Conservation (phyloP, 2,888 invertebrate genomes). For the Corbicula japonica region DNA sequence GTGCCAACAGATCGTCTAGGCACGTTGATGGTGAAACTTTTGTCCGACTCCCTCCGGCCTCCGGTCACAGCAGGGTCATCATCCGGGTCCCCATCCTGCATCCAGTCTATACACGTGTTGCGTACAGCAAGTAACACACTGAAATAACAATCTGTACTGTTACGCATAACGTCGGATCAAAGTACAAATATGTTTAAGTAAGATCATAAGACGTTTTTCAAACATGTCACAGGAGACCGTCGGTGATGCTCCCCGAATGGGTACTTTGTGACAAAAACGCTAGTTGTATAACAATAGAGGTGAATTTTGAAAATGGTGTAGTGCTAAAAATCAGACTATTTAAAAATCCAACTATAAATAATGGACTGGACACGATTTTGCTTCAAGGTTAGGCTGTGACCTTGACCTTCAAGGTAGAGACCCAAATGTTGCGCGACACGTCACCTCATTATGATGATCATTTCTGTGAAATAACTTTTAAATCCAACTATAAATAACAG, state of each 20-base stretch:
- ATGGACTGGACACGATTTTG: no score
- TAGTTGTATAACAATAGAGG: no score
- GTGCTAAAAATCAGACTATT: no score
- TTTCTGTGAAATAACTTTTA: no score
- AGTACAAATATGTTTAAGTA: not conserved
- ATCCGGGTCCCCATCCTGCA: constrained; percentile 95
- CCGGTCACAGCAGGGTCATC: constrained; percentile 95
- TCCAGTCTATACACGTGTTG: constrained; percentile 99
- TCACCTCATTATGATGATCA: no score
- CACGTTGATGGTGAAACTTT: constrained; percentile 94
- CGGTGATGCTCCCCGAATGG: not conserved
- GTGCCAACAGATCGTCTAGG: constrained; percentile 96
- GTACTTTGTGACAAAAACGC: no score
- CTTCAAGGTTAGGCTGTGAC: no score
- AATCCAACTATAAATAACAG: no score
- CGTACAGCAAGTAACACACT: constrained; percentile 98
- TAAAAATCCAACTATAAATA: no score
- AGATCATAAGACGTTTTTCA: not conserved
- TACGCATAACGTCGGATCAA: not conserved
- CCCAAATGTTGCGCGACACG: no score
- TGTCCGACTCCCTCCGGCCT: constrained; percentile 96
- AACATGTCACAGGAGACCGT: not conserved
- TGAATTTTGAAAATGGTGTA: no score
- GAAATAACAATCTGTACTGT: constrained; percentile 34
- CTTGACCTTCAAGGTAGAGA: no score